phyloP scores from a whole-genome alignment of 1,140 invertebrate species.

The Chironomus striatipennis region DNA sequence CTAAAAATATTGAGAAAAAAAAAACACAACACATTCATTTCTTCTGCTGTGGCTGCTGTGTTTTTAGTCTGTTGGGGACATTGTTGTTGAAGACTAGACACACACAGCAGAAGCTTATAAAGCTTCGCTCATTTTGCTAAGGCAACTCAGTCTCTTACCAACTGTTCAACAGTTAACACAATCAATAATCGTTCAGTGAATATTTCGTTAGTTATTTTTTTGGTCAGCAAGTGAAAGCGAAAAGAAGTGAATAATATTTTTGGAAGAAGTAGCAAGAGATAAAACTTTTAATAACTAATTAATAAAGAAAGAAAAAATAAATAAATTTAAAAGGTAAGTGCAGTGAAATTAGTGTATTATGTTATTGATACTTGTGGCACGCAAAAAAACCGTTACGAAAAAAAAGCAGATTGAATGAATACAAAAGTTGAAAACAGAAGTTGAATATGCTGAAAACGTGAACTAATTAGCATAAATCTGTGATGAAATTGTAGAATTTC shows the following conservation, averaged over 20 bases:
- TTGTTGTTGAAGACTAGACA: neutral
- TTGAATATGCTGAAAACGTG: slow-evolving; percentile 4
- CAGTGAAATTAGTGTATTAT: neutral
- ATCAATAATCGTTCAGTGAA: neutral
- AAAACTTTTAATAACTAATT: too few relatives aligned
- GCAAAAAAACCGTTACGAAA: neutral
- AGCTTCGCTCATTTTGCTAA: neutral
- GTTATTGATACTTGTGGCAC: neutral
- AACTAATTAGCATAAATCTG: neutral
- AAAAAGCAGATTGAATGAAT: neutral
- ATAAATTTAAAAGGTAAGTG: neutral
- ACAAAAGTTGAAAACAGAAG: too few relatives aligned
- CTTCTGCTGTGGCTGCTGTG: too few relatives aligned
- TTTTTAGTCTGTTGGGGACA: too few relatives aligned
- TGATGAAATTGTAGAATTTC: neutral
- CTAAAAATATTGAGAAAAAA: too few relatives aligned
- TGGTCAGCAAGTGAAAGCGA: neutral
- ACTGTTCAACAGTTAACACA: neutral
- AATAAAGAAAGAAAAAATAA: neutral
- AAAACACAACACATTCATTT: too few relatives aligned
- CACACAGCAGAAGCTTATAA: neutral
- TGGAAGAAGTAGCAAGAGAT: too few relatives aligned
- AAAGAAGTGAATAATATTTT: too few relatives aligned
- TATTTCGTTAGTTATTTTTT: neutral
- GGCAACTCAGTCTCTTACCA: neutral